Conservation (phyloP, 2,113 vertebrate genomes). For the Periophthalmus modestus region DNA sequence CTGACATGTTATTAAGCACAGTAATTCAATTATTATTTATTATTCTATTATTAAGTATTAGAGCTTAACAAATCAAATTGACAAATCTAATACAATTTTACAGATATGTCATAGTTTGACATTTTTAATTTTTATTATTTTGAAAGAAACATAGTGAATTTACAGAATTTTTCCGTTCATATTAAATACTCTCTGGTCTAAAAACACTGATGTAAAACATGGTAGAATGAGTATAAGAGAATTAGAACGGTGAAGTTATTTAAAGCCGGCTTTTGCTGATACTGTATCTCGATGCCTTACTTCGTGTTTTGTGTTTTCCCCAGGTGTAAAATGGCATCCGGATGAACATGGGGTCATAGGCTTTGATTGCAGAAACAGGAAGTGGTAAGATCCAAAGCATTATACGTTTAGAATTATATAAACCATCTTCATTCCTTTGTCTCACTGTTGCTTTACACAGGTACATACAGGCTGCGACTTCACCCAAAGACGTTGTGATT, state of each 20-base stretch:
- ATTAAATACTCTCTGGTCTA: not conserved
- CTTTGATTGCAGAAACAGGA: conserved; percentile 97
- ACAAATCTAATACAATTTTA: not conserved
- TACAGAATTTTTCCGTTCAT: not conserved
- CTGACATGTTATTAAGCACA: conserved; percentile 9
- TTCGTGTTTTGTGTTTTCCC: not conserved
- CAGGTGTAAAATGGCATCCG: conserved; percentile 97
- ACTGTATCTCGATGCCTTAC: not conserved
- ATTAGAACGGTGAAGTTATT: not conserved
- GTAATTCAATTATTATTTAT: conserved; percentile 3
- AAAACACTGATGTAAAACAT: too few relatives aligned
- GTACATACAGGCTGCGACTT: conserved; percentile 99
- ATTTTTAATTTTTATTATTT: not conserved
- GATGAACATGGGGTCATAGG: conserved; percentile 97
- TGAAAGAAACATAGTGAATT: not conserved
- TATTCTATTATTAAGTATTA: not conserved
- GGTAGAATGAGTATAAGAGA: not conserved
- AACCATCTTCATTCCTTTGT: not conserved
- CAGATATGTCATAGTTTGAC: not conserved
- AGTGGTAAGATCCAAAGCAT: conserved; percentile 82
- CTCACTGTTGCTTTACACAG: conserved; percentile 63
- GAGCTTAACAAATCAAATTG: not conserved
- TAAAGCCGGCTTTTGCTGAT: not conserved
- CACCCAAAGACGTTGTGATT: conserved; percentile 97
- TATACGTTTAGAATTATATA: not conserved